Evolutionary conservation across 2,888 invertebrate species (phyloP).

Genomic region (Hyposoter dolosus): DNA sequence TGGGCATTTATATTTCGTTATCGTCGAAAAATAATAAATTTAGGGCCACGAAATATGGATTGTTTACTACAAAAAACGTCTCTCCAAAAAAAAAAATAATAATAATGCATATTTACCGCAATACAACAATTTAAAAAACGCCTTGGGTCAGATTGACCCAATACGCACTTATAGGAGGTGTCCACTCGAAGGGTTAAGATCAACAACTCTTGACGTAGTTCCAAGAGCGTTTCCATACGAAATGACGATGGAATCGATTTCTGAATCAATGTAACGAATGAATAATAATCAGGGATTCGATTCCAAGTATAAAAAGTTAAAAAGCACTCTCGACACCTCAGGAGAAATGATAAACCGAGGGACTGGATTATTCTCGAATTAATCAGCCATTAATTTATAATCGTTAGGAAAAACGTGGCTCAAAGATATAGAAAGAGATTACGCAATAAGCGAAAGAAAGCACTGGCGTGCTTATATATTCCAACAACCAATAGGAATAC

Average conservation of each 20-base stretch:
- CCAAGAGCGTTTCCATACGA: background rate
- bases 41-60: no score
- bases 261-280: conserved; percentile 45
- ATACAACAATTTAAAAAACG: background rate
- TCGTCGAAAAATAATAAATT: no score
- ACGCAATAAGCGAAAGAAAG: conserved; percentile 13
- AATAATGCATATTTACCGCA: no score
- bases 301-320: background rate
- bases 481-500: background rate
- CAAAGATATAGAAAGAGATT: conserved; percentile 45
- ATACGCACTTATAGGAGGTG: no score
- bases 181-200: no score
- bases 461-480: background rate
- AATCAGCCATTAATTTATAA: conserved; percentile 63
- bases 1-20: no score
- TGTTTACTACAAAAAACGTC: background rate
- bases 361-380: conserved; percentile 62
- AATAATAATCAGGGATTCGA: conserved; percentile 47
- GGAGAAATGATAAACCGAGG: conserved; percentile 53
- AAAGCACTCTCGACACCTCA: conserved; percentile 41
- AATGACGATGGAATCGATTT: background rate
- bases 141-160: background rate
- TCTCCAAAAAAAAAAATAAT: background rate
- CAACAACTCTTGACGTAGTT: background rate
- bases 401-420: conserved; percentile 36